A percentile compares a stretch with the other conserved stretches of the same genome.
These are phyloP conservation scores for Trichomycterus rosablanca DNA, from an alignment of 2,113 vertebrate species.

Conservation along the genomic window DNA sequence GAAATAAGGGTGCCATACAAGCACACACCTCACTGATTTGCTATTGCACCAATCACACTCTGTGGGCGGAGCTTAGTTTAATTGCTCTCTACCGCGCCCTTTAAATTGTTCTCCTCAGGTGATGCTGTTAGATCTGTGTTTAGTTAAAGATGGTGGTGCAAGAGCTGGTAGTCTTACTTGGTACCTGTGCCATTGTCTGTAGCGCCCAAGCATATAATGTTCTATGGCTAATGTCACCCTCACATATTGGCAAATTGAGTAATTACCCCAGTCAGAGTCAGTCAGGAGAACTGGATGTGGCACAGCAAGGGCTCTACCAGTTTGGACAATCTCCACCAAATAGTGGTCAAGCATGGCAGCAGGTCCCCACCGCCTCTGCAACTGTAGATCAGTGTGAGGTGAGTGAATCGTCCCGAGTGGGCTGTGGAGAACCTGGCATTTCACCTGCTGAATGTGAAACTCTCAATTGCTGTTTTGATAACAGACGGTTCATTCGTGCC, in stretches of 20 bases:
- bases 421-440: constrained; percentile 32
- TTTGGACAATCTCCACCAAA: too few species aligned
- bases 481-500: neutral
- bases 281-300: neutral
- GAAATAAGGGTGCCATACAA: neutral
- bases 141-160: constrained; percentile 4
- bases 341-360: neutral
- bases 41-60: neutral
- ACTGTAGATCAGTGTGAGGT: constrained; percentile 23
- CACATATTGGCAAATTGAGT: neutral
- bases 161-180: neutral
- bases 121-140: too few species aligned
- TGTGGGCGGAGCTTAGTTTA: neutral
- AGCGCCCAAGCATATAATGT: neutral
- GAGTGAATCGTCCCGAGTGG: constrained; percentile 21
- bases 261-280: neutral
- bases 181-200: neutral
- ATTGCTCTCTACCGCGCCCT: neutral
- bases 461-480: constrained; percentile 39
- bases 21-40: neutral
- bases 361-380: neutral
- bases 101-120: constrained; percentile 8
- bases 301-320: neutral
- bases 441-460: constrained; percentile 21
- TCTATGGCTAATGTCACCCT: too few species aligned